phyloP scores from a whole-genome alignment of 1,140 invertebrate species.

The Trachymyrmex septentrionalis region DNA sequence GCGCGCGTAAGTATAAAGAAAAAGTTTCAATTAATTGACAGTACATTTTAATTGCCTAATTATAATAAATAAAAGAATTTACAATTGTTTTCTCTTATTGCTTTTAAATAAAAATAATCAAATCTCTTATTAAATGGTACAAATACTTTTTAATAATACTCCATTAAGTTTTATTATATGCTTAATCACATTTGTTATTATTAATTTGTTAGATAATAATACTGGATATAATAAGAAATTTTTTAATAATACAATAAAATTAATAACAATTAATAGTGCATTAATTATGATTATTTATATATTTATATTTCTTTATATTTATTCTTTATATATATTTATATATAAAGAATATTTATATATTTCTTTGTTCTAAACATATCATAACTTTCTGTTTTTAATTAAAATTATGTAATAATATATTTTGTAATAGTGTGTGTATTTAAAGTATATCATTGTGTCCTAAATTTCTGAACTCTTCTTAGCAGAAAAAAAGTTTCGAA shows the following conservation, averaged over 20 bases:
- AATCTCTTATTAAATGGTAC: neutral
- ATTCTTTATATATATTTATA: too few species aligned
- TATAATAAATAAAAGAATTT: neutral
- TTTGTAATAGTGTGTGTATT: neutral
- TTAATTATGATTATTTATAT: neutral
- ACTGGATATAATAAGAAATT: neutral
- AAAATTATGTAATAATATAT: neutral
- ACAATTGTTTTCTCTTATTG: neutral
- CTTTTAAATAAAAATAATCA: neutral
- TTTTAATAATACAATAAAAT: neutral
- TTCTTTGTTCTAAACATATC: neutral
- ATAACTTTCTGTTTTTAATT: neutral
- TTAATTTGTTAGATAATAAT: neutral
- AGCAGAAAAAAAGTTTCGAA: neutral
- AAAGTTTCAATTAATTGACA: constrained; percentile 34
- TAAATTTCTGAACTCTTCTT: neutral
- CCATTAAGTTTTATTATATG: neutral
- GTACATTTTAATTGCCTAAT: constrained; percentile 19
- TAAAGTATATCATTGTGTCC: neutral
- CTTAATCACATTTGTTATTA: neutral
- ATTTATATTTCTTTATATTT: too few species aligned
- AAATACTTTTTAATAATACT: neutral
- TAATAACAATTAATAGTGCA: neutral
- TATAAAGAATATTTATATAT: neutral
- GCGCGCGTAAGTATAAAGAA: neutral